A percentile compares a stretch with the other conserved stretches of the same genome.
Evolutionary conservation across 2,797 vertebrate genomes (phyloP).

Genomic region (Glyptemys insculpta): DNA sequence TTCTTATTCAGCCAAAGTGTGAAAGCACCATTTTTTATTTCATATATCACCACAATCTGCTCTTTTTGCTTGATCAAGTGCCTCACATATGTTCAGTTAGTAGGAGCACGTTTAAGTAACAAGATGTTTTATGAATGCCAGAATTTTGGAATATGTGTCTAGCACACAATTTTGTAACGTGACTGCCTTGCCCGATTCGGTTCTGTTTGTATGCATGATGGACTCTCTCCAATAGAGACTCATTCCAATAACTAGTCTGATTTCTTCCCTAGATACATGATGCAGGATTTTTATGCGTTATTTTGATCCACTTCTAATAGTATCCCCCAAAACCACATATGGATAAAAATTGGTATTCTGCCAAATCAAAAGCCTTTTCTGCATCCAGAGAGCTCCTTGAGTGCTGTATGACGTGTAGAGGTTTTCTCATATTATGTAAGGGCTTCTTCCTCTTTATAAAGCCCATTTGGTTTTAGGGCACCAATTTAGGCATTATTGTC

Average conservation of each 20-base stretch:
- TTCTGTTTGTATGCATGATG: neutral
- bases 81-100: neutral
- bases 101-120: neutral
- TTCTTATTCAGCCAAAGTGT: neutral
- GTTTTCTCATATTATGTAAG: rapidly evolving
- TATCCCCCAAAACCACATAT: neutral
- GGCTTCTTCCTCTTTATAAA: neutral
- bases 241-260: neutral
- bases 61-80: neutral
- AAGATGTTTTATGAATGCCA: neutral
- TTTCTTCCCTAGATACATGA: neutral
- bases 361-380: neutral
- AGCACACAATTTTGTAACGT: neutral
- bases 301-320: neutral
- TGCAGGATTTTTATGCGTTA: neutral
- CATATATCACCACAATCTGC: neutral
- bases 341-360: neutral
- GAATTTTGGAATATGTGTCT: neutral
- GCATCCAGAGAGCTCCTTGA: neutral
- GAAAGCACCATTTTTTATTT: neutral
- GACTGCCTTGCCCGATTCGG: neutral
- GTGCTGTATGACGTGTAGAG: neutral
- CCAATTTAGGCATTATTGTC: rapidly evolving
- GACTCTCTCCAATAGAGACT: neutral
- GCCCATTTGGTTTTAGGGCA: neutral